Percentiles rank a stretch among this genome's conserved stretches.
These are phyloP conservation scores for Brachylomia viminalis DNA, from an alignment of 2,888 invertebrate species.

Conservation along the genomic window DNA sequence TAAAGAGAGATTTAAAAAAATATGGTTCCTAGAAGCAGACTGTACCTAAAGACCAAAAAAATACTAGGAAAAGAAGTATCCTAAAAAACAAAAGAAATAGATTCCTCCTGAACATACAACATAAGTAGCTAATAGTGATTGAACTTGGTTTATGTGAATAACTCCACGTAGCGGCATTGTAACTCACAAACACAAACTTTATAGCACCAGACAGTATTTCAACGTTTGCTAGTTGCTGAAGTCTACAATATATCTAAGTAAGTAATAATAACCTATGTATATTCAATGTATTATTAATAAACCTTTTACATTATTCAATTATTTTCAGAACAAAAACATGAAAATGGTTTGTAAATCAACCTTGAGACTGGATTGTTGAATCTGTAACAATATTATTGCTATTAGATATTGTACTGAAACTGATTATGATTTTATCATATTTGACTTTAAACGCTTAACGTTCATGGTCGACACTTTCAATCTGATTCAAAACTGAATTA, in stretches of 20 bases:
- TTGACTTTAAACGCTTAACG: conserved; percentile 46
- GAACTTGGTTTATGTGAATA: conserved; percentile 5
- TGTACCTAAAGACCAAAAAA: background rate
- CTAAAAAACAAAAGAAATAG: background rate
- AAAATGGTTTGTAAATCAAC: conserved; percentile 42
- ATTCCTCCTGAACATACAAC: background rate
- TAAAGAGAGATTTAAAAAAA: too few species aligned
- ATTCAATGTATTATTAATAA: conserved; percentile 1
- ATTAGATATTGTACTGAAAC: conserved; percentile 36
- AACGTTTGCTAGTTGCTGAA: background rate
- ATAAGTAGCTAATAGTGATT: conserved; percentile 3
- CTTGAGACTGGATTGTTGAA: conserved; percentile 51
- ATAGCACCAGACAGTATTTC: background rate
- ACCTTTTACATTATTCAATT: conserved; percentile 39
- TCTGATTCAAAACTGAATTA: conserved; percentile 47
- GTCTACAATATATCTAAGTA: background rate
- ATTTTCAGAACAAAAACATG: conserved; percentile 39
- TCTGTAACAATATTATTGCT: conserved; percentile 50
- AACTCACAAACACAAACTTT: background rate
- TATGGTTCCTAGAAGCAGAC: too few species aligned
- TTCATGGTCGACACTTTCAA: conserved; percentile 61
- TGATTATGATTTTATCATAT: conserved; percentile 63
- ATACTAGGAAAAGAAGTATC: background rate
- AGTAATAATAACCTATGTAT: conserved; percentile 7
- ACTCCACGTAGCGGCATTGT: background rate